Evolutionary conservation across 2,113 vertebrate genomes (phyloP).

Genomic region (Hyperoodon ampullatus): DNA sequence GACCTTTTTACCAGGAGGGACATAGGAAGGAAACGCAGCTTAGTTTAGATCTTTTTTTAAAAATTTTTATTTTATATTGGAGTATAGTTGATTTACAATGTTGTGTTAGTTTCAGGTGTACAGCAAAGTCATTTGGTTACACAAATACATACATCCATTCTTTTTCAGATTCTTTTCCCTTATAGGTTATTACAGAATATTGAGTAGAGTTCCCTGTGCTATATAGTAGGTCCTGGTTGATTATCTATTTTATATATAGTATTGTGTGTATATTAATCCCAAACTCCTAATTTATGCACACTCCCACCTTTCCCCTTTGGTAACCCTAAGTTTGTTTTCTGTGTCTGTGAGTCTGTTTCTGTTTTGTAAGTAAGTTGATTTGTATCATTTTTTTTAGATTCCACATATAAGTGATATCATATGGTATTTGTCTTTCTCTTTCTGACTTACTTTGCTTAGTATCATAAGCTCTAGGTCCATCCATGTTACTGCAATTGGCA

Average conservation of each 20-base stretch:
- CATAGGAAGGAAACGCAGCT: too few species aligned
- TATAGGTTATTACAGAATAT: neutral
- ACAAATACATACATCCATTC: neutral
- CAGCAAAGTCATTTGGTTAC: neutral
- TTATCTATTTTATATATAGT: neutral
- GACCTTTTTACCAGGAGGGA: too few species aligned
- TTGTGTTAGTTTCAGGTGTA: neutral
- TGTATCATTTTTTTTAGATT: neutral
- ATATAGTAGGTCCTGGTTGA: neutral
- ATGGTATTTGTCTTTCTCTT: neutral
- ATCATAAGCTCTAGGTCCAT: neutral
- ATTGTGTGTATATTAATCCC: fast-evolving
- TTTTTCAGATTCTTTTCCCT: neutral
- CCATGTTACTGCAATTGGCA: neutral
- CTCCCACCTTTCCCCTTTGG: neutral
- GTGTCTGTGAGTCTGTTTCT: neutral
- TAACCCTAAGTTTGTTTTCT: neutral
- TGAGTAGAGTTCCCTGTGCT: neutral
- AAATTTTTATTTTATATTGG: neutral
- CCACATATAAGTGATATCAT: neutral
- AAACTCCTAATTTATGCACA: neutral
- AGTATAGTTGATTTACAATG: neutral
- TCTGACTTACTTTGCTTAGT: neutral
- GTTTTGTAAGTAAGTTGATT: neutral
- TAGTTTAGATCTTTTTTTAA: neutral